Base-by-base conservation (phyloP, 2,888 invertebrate species). In the Mimachlamys varia region DNA sequence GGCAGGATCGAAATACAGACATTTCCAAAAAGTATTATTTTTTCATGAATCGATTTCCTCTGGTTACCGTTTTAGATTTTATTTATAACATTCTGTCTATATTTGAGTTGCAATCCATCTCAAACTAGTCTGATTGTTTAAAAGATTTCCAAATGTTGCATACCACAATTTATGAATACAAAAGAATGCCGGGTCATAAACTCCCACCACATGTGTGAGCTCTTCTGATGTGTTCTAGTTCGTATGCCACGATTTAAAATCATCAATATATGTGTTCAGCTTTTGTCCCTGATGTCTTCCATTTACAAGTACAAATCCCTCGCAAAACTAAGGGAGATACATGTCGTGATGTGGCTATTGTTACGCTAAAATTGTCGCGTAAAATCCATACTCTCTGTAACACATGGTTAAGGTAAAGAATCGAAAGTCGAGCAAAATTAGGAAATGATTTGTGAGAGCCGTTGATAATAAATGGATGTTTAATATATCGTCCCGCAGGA, bases 391-490 rank as follows among this genome's bases (percentile, higher is more conserved):
- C 27, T 27, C 33, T 10, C 22, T 76, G 76, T 76, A 76, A 76
- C 76, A 76, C 76, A 33, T 76, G 76, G 76, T 76, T 27, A 5
- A 62, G 62, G 62, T n/a, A 62, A 76, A 76, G 33, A 76, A 76
- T 76, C 76, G 62, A 76, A 76, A 76, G 76, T 76, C 76, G 27
- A 27, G 76, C 27, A 76, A 76, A 76, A 76, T 76, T 76, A 76
- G 76, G 27, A 76, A 76, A 76, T 76, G 76, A 76, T 76, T 76
- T 76, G 76, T 76, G 33, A 15, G 76, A 76, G 76, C 27, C 33
- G 76, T 33, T 76, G 76, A 76, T 76, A 76, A 76, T 76, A 76
- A 76, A 76, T 76, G 76, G 76, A 76, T 76, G 76, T 76, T 76
- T 76, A 76, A 76, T 76, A 27, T 27, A 27, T 76, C 27, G 27